Base-by-base conservation (phyloP, 2,888 invertebrate species). In the Drosophila sordidula region DNA sequence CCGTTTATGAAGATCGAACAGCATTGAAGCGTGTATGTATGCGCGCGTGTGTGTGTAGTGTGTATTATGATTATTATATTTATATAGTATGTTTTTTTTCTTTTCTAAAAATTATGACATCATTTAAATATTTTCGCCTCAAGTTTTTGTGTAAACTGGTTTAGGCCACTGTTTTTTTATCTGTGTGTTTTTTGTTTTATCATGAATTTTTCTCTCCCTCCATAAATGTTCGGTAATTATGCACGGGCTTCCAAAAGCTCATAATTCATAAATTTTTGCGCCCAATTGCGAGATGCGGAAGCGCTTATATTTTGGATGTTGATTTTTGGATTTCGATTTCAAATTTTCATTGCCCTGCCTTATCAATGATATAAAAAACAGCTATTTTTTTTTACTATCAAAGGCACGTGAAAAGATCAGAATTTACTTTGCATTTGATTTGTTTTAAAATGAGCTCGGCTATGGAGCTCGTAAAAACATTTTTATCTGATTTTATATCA, bases 71-170 rank as follows among this genome's bases (percentile, higher is more conserved):
- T 81, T 84, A 74, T 81, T 81, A 87, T 81, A 77, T 77, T 77
- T 72, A 77, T 71, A 70, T 58, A 32, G 67, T 68, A 47, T 75
- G 55, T 26, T 46, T 44, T 44, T 44, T 57, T 65, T 75, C 52
- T 62, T 66, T 81, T 67, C 79, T 82, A 81, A 75, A 89, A 89
- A 89, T 86, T 86, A 89, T 86, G 85, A 86, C 85, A 86, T 86
- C 89, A 86, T 89, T 86, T 89, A 89, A 86, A 86, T 89, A 82
- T 84, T 84, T 88, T 84, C 80, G 88, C 86, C 72, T 63, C 69
- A 67, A 65, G 77, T 79, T 64, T 72, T 57, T 68, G 67, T 87
- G 51, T 67, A 84, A 84, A 84, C 83, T 82, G 83, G 83, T 84
- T 84, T 85, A 87, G 70, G 75, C 84, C 78, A 83, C 65, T 32